Evolutionary conservation across 2,888 invertebrate genomes (phyloP).

Genomic region (Stenolophus ochropezus): DNA sequence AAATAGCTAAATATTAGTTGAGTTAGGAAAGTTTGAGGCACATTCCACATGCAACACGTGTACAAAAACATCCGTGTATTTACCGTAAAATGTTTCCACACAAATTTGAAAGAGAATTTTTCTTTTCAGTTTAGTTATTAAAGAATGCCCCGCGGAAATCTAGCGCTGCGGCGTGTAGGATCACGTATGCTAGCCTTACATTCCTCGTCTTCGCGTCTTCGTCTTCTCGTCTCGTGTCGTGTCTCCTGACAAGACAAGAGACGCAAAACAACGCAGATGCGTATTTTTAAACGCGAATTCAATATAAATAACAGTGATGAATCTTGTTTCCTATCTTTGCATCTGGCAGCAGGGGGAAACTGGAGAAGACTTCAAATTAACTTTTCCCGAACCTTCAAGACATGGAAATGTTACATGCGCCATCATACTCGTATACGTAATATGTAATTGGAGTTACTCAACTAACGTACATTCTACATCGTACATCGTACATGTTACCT

Average conservation of each 20-base stretch:
- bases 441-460: conserved; percentile 45
- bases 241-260: conserved; percentile 35
- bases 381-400: conserved; percentile 49
- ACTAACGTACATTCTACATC: background rate
- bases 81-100: conserved; percentile 52
- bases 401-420: conserved; percentile 29
- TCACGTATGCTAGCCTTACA: conserved; percentile 36
- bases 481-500: conserved; percentile 1
- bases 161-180: conserved; percentile 17
- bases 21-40: conserved; percentile 24
- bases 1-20: conserved; percentile 18
- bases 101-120: conserved; percentile 56
- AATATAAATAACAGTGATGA: conserved; percentile 59
- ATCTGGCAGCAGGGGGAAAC: conserved; percentile 46
- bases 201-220: conserved; percentile 5
- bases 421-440: conserved; percentile 34
- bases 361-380: conserved; percentile 56
- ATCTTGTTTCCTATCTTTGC: conserved; percentile 55
- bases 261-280: conserved; percentile 40
- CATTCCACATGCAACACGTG: conserved; percentile 23
- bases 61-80: conserved; percentile 47
- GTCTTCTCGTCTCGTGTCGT: conserved; percentile 1
- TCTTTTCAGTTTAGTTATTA: conserved; percentile 54
- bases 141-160: conserved; percentile 57
- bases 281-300: conserved; percentile 55